Evolutionary conservation across 2,797 vertebrate species (phyloP).

Genomic region (Gymnodraco acuticeps): DNA sequence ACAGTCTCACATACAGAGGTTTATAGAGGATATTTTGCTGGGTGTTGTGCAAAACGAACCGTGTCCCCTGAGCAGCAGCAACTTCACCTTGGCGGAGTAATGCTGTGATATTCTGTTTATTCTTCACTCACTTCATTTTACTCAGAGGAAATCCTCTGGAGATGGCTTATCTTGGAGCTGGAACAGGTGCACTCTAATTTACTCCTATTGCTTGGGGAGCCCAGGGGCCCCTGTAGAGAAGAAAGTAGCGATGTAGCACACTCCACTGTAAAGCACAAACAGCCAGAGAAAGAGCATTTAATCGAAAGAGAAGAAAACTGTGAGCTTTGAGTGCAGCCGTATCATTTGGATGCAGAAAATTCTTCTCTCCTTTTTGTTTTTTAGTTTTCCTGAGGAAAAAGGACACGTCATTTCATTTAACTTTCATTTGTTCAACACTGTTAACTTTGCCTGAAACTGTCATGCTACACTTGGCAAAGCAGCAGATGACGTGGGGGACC

Average conservation of each 20-base stretch:
- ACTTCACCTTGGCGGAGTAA: constrained; percentile 87
- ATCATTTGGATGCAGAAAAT: constrained; percentile 81
- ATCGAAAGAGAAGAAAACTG: constrained; percentile 84
- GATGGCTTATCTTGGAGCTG: constrained; percentile 88
- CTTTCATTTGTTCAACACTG: constrained; percentile 78
- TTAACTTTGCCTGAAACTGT: constrained; percentile 79
- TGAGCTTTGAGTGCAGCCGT: constrained; percentile 78
- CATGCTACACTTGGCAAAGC: constrained; percentile 74
- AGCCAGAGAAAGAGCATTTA: constrained; percentile 87
- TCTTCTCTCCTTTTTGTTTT: constrained; percentile 41
- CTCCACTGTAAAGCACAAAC: constrained; percentile 86
- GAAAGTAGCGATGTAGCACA: constrained; percentile 86
- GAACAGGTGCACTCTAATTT: constrained; percentile 92
- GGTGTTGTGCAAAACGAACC: constrained; percentile 87
- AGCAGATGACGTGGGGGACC: constrained; percentile 73
- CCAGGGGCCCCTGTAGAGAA: constrained; percentile 87
- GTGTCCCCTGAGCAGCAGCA: constrained; percentile 84
- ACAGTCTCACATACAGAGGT: constrained; percentile 82
- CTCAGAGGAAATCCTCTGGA: constrained; percentile 87
- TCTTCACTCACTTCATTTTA: constrained; percentile 89
- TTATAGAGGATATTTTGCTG: constrained; percentile 87
- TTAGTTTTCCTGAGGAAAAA: constrained; percentile 58
- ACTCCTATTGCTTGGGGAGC: constrained; percentile 89
- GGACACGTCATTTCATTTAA: constrained; percentile 74
- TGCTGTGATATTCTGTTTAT: constrained; percentile 90